Evolutionary conservation across 2,888 invertebrate species (phyloP), one percentile per base, ranked within the genome.

Genomic region (Globia sparganii): DNA sequence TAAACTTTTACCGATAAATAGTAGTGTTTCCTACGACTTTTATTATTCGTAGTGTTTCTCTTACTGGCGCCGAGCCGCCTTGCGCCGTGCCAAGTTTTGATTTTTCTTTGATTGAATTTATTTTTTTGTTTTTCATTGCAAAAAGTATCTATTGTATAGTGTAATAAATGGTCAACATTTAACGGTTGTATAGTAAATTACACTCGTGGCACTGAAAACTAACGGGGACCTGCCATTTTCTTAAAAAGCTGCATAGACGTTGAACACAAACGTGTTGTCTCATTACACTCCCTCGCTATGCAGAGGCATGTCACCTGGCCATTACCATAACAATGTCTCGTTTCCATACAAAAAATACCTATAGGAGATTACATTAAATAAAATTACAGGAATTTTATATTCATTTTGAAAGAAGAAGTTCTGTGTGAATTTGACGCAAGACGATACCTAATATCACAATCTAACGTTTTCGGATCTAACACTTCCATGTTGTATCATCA

Each of bases 241-340:
- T 78, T 76, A 11, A 78, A 43, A 43, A 61, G 1, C 15, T 34
- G 15, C 49, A 21, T 37, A 21, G n/a, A 9, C 53, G 15, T 5
- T 73, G 18, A 58, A 73, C 49, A 49, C 31, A 59, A 64, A 37
- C 49, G 28, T 56, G 43, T 11, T 46, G 53, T 18, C 79, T 70
- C 66, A 75, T 79, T 67, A 62, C 37, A 66, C 13, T 37, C 53
- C n/a, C 21, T 40, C 31, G 31, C 67, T 75, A 81, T 79, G 76
- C 56, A 46, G 25, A 49, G 37, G 15, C 56, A 75, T 49, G 53
- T 53, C 69, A 40, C 34, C 31, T 25, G 21, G 28, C 9, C 28
- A 65, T 79, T 71, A 78, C 58, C 72, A 79, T 79, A 58, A 65
- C 40, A 71, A 79, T 34, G 15, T 59, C 25, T 78, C 13, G n/a